phyloP scores from a whole-genome alignment of 2,888 invertebrate genomes.

The Mythimna impura region DNA sequence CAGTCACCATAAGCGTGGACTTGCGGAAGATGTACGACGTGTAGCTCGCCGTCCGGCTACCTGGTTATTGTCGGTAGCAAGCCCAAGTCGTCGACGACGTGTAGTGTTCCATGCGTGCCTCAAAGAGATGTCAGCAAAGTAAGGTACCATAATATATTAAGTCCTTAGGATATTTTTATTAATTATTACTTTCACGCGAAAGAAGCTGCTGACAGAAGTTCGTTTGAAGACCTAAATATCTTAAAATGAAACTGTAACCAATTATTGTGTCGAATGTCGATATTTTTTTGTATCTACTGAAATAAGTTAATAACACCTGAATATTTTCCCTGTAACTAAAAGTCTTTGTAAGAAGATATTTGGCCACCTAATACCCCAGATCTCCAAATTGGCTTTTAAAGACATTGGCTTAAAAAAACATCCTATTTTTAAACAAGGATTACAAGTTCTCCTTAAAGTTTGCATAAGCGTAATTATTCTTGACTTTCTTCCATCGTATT shows the following conservation, averaged over 20 bases:
- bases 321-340: background rate
- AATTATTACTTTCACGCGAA: too few relatives aligned
- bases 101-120: too few relatives aligned
- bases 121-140: too few relatives aligned
- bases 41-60: too few relatives aligned
- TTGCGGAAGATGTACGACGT: too few relatives aligned
- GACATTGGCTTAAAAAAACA: constrained; percentile 18
- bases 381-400: constrained; percentile 41
- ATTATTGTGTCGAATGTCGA: background rate
- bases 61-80: too few relatives aligned
- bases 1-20: too few relatives aligned
- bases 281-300: background rate
- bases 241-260: background rate
- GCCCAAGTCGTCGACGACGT: too few relatives aligned
- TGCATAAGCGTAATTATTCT: constrained; percentile 42
- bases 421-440: constrained; percentile 31
- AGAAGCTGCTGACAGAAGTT: background rate
- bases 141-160: too few relatives aligned
- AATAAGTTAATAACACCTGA: background rate
- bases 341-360: constrained; percentile 38
- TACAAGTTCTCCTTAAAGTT: constrained; percentile 31
- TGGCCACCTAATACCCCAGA: constrained; percentile 20
- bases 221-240: background rate
- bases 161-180: too few relatives aligned
- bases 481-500: constrained; percentile 39